A percentile compares a stretch with the other conserved stretches of the same genome.
These are phyloP conservation scores for Vulpes ferrilata DNA, from an alignment of 2,113 vertebrate species.

Conservation along the genomic window DNA sequence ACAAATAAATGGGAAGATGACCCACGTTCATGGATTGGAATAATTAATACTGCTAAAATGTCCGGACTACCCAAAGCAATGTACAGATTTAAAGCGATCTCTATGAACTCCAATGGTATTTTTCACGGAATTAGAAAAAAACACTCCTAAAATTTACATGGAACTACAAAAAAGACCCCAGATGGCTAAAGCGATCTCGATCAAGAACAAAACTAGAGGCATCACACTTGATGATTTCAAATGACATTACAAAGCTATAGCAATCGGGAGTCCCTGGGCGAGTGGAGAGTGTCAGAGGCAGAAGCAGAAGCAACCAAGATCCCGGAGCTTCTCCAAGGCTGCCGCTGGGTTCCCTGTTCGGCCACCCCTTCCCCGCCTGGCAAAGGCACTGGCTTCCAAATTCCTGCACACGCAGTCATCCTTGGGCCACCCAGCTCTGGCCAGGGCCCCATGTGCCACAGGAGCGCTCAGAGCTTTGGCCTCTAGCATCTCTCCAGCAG, in stretches of 20 bases:
- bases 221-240: background rate
- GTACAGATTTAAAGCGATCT: background rate
- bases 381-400: slow-evolving; percentile 91
- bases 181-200: background rate
- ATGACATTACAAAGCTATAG: background rate
- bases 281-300: background rate
- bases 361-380: background rate
- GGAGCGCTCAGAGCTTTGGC: slow-evolving; percentile 95
- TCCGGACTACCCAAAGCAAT: too few species aligned
- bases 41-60: too few species aligned
- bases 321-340: background rate
- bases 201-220: background rate
- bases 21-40: too few species aligned
- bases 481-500: slow-evolving; percentile 96
- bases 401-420: slow-evolving; percentile 94
- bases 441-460: slow-evolving; percentile 96
- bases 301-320: slow-evolving; percentile 56
- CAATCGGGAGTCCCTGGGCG: slow-evolving; percentile 79
- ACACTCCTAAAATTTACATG: background rate
- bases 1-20: too few species aligned
- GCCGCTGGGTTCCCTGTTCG: background rate
- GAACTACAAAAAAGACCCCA: background rate
- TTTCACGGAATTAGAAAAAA: background rate
- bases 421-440: slow-evolving; percentile 96
- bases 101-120: background rate